Evolutionary conservation across 2,113 vertebrate species (phyloP), one percentile per base, ranked within the genome.

Genomic region (Pterocles gutturalis): DNA sequence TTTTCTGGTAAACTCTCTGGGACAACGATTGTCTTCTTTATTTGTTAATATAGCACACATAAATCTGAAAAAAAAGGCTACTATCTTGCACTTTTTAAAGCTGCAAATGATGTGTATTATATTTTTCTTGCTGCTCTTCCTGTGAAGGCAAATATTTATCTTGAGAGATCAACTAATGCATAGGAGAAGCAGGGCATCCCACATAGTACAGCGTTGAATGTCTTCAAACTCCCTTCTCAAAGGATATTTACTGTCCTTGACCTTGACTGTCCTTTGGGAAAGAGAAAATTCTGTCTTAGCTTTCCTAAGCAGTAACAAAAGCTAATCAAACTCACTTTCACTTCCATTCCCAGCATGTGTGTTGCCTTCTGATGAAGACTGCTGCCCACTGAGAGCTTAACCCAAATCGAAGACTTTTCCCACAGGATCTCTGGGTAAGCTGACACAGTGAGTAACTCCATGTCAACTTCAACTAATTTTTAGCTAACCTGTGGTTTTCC

Each of bases 111-210:
- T 43, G 29, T 34, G 14, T 17, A 72, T 93, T 92, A 57, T 41
- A 77, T 45, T 83, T 90, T 95, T 57, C 29, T 46, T 86, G 15
- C 38, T 87, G 60, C 4, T 92, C 5, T 53, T 53, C 12, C 54
- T 78, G 17, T 53, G 48, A 97, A 77, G 62, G 22, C 43, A 91
- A 90, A 90, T 93, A 95, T 62, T 95, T 96, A 62, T 64, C 58
- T 41, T 69, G 51, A 69, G 57, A 84, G 51, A 65, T 76, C 55
- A 94, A 11, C n/a, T 51, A 79, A 64, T 8, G 25, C 17, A 60
- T 77, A 67, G 62, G 5, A 86, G 61, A 72, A 97, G 46, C 46
- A 94, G 17, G 55, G 65, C n/a, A 54, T 81, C 12, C 58, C 75
- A 29, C 17, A 61, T 10, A 71, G 28, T 25, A 13, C 16, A 75